Evolutionary conservation across 2,888 invertebrate species (phyloP).

Genomic region (Vannuccia rotundouncinata): DNA sequence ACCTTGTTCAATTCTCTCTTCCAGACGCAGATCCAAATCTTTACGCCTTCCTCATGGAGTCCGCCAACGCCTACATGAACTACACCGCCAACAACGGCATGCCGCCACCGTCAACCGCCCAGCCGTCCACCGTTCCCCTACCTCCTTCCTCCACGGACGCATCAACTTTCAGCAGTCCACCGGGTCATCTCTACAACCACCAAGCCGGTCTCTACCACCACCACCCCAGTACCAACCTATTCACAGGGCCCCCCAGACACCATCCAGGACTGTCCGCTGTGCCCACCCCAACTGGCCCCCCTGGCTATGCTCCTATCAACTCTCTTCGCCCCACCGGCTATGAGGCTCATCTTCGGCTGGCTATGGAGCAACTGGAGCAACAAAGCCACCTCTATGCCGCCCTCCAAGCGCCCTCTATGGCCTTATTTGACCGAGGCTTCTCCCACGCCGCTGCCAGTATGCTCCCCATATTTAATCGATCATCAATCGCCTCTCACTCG

Average conservation of each 20-base stretch:
- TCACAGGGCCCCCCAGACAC: neutral
- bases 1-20: neutral
- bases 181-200: neutral
- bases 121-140: neutral
- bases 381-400: neutral
- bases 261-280: neutral
- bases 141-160: neutral
- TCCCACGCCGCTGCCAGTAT: neutral
- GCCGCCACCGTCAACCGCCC: neutral
- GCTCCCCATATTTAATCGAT: neutral
- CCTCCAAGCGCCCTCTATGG: neutral
- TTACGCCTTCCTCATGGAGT: constrained; percentile 31
- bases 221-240: neutral
- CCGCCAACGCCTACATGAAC: constrained; percentile 31
- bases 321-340: neutral
- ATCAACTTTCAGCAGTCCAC: neutral
- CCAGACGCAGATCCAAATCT: constrained; percentile 35
- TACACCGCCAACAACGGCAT: constrained; percentile 16
- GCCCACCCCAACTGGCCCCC: neutral
- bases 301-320: neutral
- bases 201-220: neutral
- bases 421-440: neutral
- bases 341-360: neutral
- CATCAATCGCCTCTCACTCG: neutral
- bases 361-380: neutral